Evolutionary conservation across 1,140 invertebrate genomes (phyloP).

Genomic region (Pollicipes pollicipes): DNA sequence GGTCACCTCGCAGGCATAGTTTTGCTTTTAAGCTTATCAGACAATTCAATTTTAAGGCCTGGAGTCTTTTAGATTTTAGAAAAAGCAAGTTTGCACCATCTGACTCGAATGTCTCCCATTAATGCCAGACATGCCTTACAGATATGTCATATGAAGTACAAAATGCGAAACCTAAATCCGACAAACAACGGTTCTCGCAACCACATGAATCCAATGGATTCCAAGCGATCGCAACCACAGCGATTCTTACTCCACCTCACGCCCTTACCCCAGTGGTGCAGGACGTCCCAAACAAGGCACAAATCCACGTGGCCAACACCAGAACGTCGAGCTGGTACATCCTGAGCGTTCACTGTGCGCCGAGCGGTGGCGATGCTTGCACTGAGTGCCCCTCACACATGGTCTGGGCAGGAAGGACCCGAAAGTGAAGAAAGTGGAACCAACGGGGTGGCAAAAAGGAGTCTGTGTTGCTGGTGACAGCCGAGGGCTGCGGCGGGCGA

Average conservation of each 20-base stretch:
- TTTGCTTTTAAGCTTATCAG: no score
- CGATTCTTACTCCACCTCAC: neutral
- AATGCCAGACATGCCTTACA: no score
- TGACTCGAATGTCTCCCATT: no score
- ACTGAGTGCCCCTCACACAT: neutral
- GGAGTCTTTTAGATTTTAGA: no score
- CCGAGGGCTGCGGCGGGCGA: neutral
- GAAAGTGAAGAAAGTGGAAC: neutral
- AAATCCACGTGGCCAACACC: neutral
- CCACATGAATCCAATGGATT: neutral
- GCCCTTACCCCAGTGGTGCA: neutral
- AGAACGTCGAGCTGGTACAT: neutral
- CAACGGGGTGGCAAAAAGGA: neutral
- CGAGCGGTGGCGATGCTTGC: neutral
- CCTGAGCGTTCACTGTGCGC: neutral
- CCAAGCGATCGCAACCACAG: neutral
- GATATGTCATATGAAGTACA: neutral
- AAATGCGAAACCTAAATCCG: no score
- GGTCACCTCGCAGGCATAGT: neutral
- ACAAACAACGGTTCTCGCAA: neutral
- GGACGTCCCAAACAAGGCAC: neutral
- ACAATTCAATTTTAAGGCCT: no score
- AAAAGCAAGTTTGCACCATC: no score
- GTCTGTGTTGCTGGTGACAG: neutral
- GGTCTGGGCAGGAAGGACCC: neutral